Percentiles rank a stretch among this genome's conserved stretches.
phyloP scores from a whole-genome alignment of 2,888 invertebrate genomes.

The Amiota mariae region DNA sequence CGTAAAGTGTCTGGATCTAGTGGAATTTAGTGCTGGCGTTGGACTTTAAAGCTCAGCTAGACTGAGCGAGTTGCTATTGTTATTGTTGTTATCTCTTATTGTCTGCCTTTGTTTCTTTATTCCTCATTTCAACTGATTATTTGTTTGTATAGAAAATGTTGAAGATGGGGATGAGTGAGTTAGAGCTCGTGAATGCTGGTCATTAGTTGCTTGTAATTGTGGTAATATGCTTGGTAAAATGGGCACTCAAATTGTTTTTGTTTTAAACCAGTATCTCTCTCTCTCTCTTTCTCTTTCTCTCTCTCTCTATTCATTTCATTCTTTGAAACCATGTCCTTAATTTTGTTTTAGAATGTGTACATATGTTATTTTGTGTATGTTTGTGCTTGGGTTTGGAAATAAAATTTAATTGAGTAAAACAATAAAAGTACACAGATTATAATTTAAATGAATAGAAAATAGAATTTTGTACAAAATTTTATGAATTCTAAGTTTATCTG shows the following conservation, averaged over 20 bases:
- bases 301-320: no score
- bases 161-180: background rate
- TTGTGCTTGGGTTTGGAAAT: no score
- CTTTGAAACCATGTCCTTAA: no score
- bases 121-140: background rate
- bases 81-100: background rate
- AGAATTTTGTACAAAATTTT: no score
- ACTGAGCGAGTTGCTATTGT: background rate
- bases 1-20: background rate
- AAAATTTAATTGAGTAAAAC: no score
- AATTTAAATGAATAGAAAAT: no score
- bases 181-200: background rate
- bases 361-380: background rate
- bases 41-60: slow-evolving; percentile 6
- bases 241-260: slow-evolving; percentile 8
- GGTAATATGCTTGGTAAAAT: slow-evolving; percentile 19
- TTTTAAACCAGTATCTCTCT: background rate
- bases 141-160: background rate
- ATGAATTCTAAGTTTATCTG: no score
- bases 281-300: no score
- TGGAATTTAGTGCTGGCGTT: background rate
- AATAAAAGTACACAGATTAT: no score
- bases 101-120: background rate
- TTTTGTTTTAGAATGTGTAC: background rate
- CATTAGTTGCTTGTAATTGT: slow-evolving; percentile 26